Base-by-base conservation (phyloP, 2,797 vertebrate genomes). In the Paratrypauchen microcephalus region DNA sequence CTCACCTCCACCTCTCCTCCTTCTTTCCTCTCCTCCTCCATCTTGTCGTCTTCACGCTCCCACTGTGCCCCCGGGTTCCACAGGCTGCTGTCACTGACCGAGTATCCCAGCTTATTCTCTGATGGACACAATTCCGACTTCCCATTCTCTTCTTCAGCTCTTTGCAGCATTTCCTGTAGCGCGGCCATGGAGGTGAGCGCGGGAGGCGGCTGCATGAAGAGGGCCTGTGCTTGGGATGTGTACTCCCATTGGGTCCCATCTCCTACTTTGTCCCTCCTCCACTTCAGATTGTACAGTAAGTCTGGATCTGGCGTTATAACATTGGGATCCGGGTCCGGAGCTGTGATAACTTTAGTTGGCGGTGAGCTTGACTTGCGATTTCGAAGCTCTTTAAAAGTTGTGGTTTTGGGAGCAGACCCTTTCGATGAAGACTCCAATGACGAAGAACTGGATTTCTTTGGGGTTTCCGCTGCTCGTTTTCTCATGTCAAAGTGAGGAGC, bases 331-430 rank as follows among this genome's bases (percentile, higher is more conserved):
- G 93, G 93, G 0, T 94, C 93, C 1, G 91, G 88, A 1, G 88
- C 88, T 0, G 71, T 86, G 45, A 92, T 89, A 56, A 92, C 68
- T 67, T 75, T 90, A 1, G 87, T 88, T 3, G 71, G 76, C 1
- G 71, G 89, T 39, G 74, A 89, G 70, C 63, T 85, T 79, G 87
- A 92, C 83, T 94, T 95, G 77, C 94, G 94, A 86, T 92, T 91
- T 24, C 96, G 94, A 75, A 97, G 79, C 86, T 97, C 96, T 87
- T 95, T 95, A 82, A 97, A 97, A 0, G 95, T 97, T 1, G 95
- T 96, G 73, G 95, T 89, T 71, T 93, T 94, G 65, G 91, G 89
- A 28, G 84, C 93, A 5, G 75, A 87, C 24, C 69, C 75, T 15
- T 75, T n/a, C 54, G 85, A 72, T 4, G 83, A 74, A 5, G 83